These are phyloP conservation scores for Pteronura brasiliensis DNA, from an alignment of 2,113 vertebrate species.

Conservation along the genomic window DNA sequence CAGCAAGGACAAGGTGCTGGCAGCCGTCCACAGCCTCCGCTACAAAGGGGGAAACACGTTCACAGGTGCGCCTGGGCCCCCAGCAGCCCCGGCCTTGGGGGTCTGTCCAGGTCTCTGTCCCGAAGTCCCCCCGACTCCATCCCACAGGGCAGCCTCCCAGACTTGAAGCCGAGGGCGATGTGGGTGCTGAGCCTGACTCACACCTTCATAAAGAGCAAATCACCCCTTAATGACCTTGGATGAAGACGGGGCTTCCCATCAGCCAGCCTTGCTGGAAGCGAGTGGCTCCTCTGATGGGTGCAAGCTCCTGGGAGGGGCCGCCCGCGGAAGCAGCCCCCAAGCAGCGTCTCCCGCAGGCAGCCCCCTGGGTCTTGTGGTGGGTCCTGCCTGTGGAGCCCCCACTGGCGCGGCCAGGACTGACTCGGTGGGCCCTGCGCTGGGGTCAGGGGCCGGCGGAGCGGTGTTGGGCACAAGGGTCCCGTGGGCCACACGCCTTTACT, in stretches of 20 bases:
- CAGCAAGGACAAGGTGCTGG: slow-evolving; percentile 88
- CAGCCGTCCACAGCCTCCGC: slow-evolving; percentile 85
- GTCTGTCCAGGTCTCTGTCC: background rate
- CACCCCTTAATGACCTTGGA: background rate
- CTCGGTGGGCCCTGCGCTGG: too few species aligned
- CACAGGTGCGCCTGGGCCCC: slow-evolving; percentile 84
- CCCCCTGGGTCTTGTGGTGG: background rate
- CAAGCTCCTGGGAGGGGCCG: too few species aligned
- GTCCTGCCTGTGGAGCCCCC: too few species aligned
- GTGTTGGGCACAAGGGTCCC: fast-evolving
- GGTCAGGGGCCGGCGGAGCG: background rate
- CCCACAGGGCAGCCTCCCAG: background rate
- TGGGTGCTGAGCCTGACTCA: background rate
- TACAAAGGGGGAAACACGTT: slow-evolving; percentile 97
- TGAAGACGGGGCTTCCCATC: background rate
- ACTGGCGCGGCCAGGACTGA: background rate
- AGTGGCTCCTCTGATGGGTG: too few species aligned
- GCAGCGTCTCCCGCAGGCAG: background rate
- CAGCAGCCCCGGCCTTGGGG: fast-evolving
- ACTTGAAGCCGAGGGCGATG: fast-evolving
- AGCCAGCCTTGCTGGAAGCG: too few species aligned
- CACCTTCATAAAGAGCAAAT: background rate
- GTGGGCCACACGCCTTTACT: fast-evolving
- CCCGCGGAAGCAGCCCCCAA: too few species aligned
- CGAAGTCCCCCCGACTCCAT: fast-evolving